Base-by-base conservation (phyloP, 2,797 vertebrate species). In the Falco cherrug region DNA sequence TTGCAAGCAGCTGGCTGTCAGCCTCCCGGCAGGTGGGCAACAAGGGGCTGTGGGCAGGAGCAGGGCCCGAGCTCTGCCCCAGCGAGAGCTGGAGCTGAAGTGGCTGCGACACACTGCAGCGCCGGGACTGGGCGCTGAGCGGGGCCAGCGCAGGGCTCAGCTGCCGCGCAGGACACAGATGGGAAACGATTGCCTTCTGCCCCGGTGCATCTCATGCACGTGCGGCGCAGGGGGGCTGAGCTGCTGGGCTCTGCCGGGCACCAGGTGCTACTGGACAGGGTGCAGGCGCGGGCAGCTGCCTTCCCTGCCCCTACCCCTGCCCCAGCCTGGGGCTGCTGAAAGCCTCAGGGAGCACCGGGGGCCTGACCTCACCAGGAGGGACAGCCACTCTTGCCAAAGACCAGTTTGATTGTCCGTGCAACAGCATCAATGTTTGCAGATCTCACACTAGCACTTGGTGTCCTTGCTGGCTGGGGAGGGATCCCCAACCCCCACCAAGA, bases 141-240 rank as follows among this genome's bases (percentile, higher is more conserved):
- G 2, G 63, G 91, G 92, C 90, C 80, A 82, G 93, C 2, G 11
- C 81, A 24, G 95, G 71, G 93, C 95, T 96, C 96, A 97, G 95
- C 96, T 97, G 96, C 94, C 29, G 11, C 25, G 0, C 83, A 96
- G 93, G 85, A 87, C 91, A 84, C 96, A 97, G 96, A 97, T 97
- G 96, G 96, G 94, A 96, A 95, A 87, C 70, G 67, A 96, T 97
- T 97, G 94, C 95, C 67, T 97, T 97, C 96, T 96, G 96, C 96
- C 96, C 96, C 3, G 80, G 69, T 97, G 96, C 96, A 84, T 95
- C 80, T 60, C 69, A 2, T 84, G 95, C 96, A 95, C 85, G 89
- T 95, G 96, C 39, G 0, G 82, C 5, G 1, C 79, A 89, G 76
- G 65, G 89, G 89, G 82, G 82, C 37, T 0, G 35, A 93, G 96